These are phyloP conservation scores for Coryphaenoides rupestris DNA, from an alignment of 2,113 vertebrate genomes.

Conservation along the genomic window DNA sequence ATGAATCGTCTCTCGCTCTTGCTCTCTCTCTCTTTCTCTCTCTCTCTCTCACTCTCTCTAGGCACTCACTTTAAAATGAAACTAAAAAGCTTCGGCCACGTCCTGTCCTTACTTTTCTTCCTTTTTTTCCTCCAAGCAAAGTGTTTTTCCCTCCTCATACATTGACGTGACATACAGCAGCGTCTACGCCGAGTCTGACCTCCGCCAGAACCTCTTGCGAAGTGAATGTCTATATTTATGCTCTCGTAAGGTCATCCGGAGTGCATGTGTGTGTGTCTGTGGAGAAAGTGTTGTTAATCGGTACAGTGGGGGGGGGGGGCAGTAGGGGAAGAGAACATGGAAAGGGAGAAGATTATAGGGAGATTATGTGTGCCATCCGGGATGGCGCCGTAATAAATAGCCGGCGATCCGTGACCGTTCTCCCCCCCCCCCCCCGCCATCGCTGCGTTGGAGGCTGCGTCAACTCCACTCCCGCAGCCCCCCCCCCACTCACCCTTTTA, in stretches of 20 bases:
- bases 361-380: constrained; percentile 22
- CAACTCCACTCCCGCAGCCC: too few species aligned
- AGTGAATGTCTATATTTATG: constrained; percentile 28
- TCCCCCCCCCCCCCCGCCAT: too few species aligned
- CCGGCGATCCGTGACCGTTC: too few species aligned
- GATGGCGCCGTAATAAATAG: neutral
- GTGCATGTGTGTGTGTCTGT: neutral
- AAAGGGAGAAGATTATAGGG: neutral
- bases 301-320: too few species aligned
- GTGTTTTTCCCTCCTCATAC: too few species aligned
- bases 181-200: neutral
- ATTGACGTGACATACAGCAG: neutral
- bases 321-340: neutral
- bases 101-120: neutral
- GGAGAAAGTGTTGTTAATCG: neutral
- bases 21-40: constrained; percentile 1
- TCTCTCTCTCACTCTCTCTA: constrained; percentile 2
- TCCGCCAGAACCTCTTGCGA: constrained; percentile 15
- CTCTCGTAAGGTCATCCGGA: constrained; percentile 17
- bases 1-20: too few species aligned
- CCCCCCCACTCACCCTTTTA: too few species aligned
- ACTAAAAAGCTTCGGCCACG: constrained; percentile 9
- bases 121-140: neutral
- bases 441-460: too few species aligned
- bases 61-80: constrained; percentile 16